A percentile compares a stretch with the other conserved stretches of the same genome.
These are phyloP conservation scores for Leucania comma DNA, from an alignment of 2,888 invertebrate genomes.

Conservation along the genomic window DNA sequence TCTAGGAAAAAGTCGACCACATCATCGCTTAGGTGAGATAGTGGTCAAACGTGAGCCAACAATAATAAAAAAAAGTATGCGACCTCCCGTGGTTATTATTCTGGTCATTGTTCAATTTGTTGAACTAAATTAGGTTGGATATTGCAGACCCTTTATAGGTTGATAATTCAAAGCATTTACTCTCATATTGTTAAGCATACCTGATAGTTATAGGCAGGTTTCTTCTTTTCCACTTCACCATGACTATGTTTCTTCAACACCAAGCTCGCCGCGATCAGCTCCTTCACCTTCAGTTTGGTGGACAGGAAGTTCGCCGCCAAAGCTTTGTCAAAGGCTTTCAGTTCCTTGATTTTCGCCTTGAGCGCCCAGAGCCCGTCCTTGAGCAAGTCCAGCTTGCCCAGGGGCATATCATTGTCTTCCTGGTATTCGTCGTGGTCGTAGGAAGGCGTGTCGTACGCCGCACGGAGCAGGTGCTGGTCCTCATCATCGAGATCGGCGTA, in stretches of 20 bases:
- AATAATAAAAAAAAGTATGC: too few relatives aligned
- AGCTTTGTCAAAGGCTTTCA: constrained; percentile 84
- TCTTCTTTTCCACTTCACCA: constrained; percentile 74
- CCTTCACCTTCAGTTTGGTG: constrained; percentile 84
- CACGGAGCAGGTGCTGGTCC: constrained; percentile 82
- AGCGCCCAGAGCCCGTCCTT: constrained; percentile 85
- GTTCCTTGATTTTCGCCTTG: constrained; percentile 83
- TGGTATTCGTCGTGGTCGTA: constrained; percentile 79
- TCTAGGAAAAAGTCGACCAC: too few relatives aligned
- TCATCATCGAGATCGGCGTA: constrained; percentile 82
- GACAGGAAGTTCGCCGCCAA: constrained; percentile 81
- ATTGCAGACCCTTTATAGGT: not conserved
- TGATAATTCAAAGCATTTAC: not conserved
- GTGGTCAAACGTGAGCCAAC: too few relatives aligned
- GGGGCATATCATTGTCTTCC: constrained; percentile 74
- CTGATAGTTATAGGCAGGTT: constrained; percentile 77
- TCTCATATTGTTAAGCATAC: constrained; percentile 48
- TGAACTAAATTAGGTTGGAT: not conserved
- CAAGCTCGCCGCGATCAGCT: constrained; percentile 75
- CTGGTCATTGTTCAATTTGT: not conserved
- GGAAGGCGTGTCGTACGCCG: constrained; percentile 83
- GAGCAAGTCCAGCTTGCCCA: constrained; percentile 82
- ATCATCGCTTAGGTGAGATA: too few relatives aligned
- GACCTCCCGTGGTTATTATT: not conserved
- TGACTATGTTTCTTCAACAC: constrained; percentile 77